Evolutionary conservation across 2,797 vertebrate genomes (phyloP).

Genomic region (Gymnoscopelus braueri): DNA sequence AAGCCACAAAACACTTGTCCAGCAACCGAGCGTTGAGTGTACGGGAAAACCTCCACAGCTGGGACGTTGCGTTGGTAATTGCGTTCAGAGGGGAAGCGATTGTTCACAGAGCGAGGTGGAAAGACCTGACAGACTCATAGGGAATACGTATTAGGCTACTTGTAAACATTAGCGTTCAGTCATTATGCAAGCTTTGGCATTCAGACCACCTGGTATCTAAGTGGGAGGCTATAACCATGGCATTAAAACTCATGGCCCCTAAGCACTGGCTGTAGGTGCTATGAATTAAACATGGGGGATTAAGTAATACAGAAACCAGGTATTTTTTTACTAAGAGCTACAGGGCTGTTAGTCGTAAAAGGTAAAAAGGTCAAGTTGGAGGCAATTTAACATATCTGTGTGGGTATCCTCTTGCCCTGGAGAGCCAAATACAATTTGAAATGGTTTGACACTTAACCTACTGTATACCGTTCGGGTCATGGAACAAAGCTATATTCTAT

Average conservation of each 20-base stretch:
- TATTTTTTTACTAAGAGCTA: conserved; percentile 32
- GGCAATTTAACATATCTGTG: too few relatives aligned
- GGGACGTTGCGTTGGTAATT: conserved; percentile 29
- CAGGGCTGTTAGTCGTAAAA: neutral
- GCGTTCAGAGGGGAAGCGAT: neutral
- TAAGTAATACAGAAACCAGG: neutral
- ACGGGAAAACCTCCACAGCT: conserved; percentile 1
- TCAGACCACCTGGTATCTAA: conserved; percentile 49
- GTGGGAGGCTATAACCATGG: conserved; percentile 27
- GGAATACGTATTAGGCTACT: conserved; percentile 44
- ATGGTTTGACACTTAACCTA: too few relatives aligned
- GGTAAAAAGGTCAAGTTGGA: too few relatives aligned
- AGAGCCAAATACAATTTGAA: too few relatives aligned
- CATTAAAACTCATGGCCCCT: conserved; percentile 16
- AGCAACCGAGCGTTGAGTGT: conserved; percentile 20
- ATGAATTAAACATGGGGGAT: conserved; percentile 50
- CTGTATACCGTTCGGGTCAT: too few relatives aligned
- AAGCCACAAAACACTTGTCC: conserved; percentile 11
- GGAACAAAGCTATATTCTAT: too few relatives aligned
- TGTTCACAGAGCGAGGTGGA: conserved; percentile 4
- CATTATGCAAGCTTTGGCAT: conserved; percentile 45
- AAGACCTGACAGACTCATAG: neutral
- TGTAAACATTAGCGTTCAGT: conserved; percentile 46
- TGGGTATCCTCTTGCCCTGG: too few relatives aligned
- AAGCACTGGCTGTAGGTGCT: neutral